Conservation (phyloP, 37 sponge, comb jelly and placozoan species). For the Mnemiopsis leidyi region DNA sequence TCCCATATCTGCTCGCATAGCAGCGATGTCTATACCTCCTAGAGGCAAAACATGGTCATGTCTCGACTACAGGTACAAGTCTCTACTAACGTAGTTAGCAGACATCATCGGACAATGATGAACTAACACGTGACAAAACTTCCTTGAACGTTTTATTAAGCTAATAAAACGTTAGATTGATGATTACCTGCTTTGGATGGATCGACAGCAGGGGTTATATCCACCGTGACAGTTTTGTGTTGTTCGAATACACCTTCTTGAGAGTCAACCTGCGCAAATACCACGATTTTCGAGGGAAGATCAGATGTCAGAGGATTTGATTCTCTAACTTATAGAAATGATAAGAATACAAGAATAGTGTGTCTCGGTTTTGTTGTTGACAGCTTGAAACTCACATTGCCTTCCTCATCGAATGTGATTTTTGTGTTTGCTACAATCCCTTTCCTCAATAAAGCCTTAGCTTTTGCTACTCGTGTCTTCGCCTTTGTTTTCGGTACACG, state of each 20-base stretch:
- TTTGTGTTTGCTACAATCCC: slow-evolving; percentile 80
- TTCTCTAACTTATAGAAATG: too few relatives aligned
- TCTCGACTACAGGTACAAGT: too few relatives aligned
- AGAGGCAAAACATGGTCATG: neutral
- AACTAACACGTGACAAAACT: too few relatives aligned
- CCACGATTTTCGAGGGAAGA: too few relatives aligned
- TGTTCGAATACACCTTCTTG: slow-evolving; percentile 40
- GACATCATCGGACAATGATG: too few relatives aligned
- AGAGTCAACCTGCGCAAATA: slow-evolving; percentile 7
- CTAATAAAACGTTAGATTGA: too few relatives aligned
- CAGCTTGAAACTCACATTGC: slow-evolving; percentile 24
- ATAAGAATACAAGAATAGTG: too few relatives aligned
- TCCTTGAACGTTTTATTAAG: too few relatives aligned
- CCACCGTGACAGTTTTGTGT: neutral
- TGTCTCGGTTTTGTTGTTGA: too few relatives aligned
- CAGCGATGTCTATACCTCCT: slow-evolving; percentile 45
- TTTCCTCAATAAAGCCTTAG: slow-evolving; percentile 81
- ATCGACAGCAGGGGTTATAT: slow-evolving; percentile 11
- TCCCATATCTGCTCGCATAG: neutral
- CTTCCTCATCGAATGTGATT: slow-evolving; percentile 71
- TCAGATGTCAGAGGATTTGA: too few relatives aligned
- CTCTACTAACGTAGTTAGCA: too few relatives aligned
- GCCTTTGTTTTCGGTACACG: slow-evolving; percentile 48
- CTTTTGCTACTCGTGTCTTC: slow-evolving; percentile 68
- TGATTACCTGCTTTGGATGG: slow-evolving; percentile 45